A percentile compares a stretch with the other conserved stretches of the same genome.
phyloP scores from a whole-genome alignment of 2,113 vertebrate genomes.

The Microtus oregoni region DNA sequence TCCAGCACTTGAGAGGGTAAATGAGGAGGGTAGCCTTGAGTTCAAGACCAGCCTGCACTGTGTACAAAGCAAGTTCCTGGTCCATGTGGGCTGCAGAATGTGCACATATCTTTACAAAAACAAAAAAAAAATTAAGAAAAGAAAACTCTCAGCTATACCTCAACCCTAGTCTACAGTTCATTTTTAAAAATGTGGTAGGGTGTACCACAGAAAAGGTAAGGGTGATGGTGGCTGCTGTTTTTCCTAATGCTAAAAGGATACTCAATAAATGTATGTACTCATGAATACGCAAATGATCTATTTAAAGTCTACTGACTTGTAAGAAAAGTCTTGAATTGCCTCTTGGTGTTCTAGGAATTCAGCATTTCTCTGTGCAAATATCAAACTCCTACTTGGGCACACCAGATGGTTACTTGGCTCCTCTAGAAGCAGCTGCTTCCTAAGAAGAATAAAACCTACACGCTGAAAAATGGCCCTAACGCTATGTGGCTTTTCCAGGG shows the following conservation, averaged over 20 bases:
- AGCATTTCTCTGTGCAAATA: constrained; percentile 68
- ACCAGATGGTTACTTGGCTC: constrained; percentile 67
- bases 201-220: constrained; percentile 4
- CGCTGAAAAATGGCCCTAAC: not conserved
- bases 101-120: not conserved
- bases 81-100: not conserved
- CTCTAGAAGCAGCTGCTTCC: constrained; percentile 60
- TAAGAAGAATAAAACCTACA: constrained; percentile 20
- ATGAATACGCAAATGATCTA: constrained; percentile 59
- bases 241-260: not conserved
- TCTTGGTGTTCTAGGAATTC: constrained; percentile 74
- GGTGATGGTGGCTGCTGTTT: constrained; percentile 46
- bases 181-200: no score
- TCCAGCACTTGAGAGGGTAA: not conserved
- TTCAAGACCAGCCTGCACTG: not conserved
- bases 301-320: constrained; percentile 58
- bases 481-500: constrained; percentile 41
- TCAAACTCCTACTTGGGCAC: constrained; percentile 64
- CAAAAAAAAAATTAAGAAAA: not conserved
- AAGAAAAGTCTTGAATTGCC: constrained; percentile 69
- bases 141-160: not conserved
- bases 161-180: not conserved
- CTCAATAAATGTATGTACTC: constrained; percentile 60
- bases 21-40: not conserved
- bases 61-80: no score